Conservation (phyloP, 2,797 vertebrate species). For the Myotis findleyi region DNA sequence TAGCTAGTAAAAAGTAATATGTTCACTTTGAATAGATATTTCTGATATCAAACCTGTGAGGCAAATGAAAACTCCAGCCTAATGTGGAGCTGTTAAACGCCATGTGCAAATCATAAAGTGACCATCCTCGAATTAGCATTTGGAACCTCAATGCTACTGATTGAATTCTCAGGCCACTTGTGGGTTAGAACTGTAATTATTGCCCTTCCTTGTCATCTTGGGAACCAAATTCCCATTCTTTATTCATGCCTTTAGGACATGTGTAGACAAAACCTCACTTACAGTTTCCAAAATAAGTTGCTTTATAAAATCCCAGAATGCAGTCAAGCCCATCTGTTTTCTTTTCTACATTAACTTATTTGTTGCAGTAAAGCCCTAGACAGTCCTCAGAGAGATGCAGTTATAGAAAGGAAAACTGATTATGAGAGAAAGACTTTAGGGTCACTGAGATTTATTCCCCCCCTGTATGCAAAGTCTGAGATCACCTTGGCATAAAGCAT, state of each 20-base stretch:
- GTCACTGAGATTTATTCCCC: slow-evolving; percentile 76
- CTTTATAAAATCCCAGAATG: slow-evolving; percentile 73
- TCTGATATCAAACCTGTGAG: slow-evolving; percentile 48
- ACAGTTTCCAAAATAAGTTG: slow-evolving; percentile 72
- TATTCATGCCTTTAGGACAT: slow-evolving; percentile 60
- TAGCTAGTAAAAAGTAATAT: slow-evolving; percentile 24
- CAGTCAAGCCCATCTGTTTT: slow-evolving; percentile 74
- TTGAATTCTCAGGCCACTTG: slow-evolving; percentile 46
- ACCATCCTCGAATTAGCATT: not conserved
- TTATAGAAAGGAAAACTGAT: slow-evolving; percentile 73
- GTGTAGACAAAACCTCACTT: slow-evolving; percentile 66
- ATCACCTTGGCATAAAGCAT: slow-evolving; percentile 75
- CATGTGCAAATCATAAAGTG: not conserved
- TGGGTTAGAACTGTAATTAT: slow-evolving; percentile 59
- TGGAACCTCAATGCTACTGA: slow-evolving; percentile 19
- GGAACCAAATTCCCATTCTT: slow-evolving; percentile 58
- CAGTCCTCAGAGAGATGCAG: slow-evolving; percentile 62
- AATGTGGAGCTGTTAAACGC: not conserved
- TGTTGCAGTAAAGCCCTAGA: slow-evolving; percentile 70
- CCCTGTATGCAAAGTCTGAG: slow-evolving; percentile 57
- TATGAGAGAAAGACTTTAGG: slow-evolving; percentile 72
- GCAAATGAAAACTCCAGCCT: slow-evolving; percentile 51
- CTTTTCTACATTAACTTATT: slow-evolving; percentile 72
- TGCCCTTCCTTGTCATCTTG: slow-evolving; percentile 59
- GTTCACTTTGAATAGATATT: slow-evolving; percentile 35